Percentiles rank a stretch among this genome's conserved stretches.
Evolutionary conservation across 2,888 invertebrate species (phyloP).

Genomic region (Clusia tigrina): DNA sequence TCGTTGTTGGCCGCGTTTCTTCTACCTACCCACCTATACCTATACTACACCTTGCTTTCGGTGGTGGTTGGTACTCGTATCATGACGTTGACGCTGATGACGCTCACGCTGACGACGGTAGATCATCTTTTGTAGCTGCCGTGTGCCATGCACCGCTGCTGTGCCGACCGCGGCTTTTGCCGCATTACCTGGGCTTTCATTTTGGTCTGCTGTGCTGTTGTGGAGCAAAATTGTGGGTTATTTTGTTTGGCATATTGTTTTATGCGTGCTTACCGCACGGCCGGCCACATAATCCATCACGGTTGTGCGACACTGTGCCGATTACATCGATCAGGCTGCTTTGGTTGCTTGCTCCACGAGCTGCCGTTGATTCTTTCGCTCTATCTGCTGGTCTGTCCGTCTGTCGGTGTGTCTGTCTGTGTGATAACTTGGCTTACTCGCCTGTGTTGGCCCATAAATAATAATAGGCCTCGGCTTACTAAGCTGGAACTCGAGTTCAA

Average conservation of each 20-base stretch:
- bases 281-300: constrained; percentile 18
- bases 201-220: constrained; percentile 4
- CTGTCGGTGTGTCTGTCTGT: constrained; percentile 1
- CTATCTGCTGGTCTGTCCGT: too few species aligned
- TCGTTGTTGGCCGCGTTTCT: too few species aligned
- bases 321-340: constrained; percentile 8
- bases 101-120: neutral
- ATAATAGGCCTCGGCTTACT: constrained; percentile 13
- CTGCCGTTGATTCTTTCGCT: too few species aligned
- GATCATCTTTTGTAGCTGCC: constrained; percentile 11
- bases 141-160: constrained; percentile 8
- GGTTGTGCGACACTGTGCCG: constrained; percentile 17
- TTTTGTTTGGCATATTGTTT: constrained; percentile 5
- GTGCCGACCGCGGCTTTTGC: constrained; percentile 30
- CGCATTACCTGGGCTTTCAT: neutral
- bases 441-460: constrained; percentile 16
- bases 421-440: constrained; percentile 8
- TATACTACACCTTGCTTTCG: neutral
- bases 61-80: neutral
- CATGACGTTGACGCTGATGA: neutral
- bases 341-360: too few species aligned
- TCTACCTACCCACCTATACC: too few species aligned
- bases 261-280: neutral
- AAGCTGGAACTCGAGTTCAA: neutral
- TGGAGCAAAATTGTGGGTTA: constrained; percentile 10